Conservation (phyloP, 1,140 invertebrate species). For the Hypothenemus hampei region DNA sequence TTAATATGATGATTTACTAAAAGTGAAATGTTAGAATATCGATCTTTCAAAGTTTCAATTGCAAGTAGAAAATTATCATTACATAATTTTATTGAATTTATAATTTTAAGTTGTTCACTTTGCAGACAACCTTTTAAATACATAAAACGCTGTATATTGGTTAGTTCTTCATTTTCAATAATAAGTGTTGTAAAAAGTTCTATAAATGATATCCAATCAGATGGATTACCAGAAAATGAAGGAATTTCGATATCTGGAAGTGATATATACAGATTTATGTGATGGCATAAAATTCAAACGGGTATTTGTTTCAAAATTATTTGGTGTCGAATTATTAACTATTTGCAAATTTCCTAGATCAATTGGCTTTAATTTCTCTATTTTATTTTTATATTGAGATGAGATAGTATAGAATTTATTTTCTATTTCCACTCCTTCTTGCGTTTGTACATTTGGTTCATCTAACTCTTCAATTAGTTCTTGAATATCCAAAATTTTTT, state of each 20-base stretch:
- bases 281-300: too few species aligned
- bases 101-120: constrained; percentile 3
- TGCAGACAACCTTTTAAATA: constrained; percentile 1
- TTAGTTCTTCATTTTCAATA: neutral
- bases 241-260: neutral
- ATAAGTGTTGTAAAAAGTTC: constrained; percentile 11
- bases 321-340: too few species aligned
- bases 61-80: neutral
- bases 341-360: too few species aligned
- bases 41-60: neutral
- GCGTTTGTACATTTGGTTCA: neutral
- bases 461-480: neutral
- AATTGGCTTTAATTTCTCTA: too few species aligned
- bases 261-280: too few species aligned
- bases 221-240: constrained; percentile 2
- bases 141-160: constrained; percentile 8
- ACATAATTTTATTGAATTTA: constrained; percentile 1
- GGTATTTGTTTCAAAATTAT: neutral
- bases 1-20: neutral
- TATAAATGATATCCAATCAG: neutral
- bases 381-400: neutral
- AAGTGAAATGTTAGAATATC: neutral
- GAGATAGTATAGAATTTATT: neutral
- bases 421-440: neutral
- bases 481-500: neutral